Base-by-base conservation (phyloP, 2,113 vertebrate species). In the Dendrocopos noguchii region DNA sequence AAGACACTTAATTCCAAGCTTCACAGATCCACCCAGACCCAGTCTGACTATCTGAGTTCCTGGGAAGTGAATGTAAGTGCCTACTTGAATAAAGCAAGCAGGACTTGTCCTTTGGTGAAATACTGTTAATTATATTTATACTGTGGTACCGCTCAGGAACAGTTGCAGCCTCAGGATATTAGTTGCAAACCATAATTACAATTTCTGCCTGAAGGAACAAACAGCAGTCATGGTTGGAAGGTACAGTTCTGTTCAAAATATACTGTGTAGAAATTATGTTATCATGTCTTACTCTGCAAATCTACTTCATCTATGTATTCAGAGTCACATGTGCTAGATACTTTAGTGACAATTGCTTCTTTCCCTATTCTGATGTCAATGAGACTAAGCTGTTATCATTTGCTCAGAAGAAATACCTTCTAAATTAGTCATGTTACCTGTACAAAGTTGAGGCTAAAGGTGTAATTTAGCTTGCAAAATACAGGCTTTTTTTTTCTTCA, bases 141-240 rank as follows among this genome's bases (percentile, higher is more conserved):
- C 15, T 77, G 25, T 39, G 66, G 70, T 52, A 91, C 67, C n/a
- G 73, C 44, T 87, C 50, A 57, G 73, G 46, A 95, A 66, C 4
- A 4, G 66, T 6, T 84, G 66, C 73, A 60, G 68, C 85, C 84
- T 85, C 36, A 42, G 81, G 75, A 75, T 66, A 36, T 76, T 73
- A 55, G 71, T 31, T 89, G 66, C 19, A 77, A 93, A 57, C 55
- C 1, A 1, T 39, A 90, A 95, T 81, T 84, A 71, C 33, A 73
- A 63, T 75, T 90, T 88, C 20, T 93, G 70, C 83, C 77, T 70
- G 39, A 90, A 76, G 70, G 71, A 94, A 80, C 16, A 66, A 87
- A 63, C 31, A 93, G 63, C 39, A 82, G 27, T 47, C 52, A 76
- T 34, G 28, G n/a, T 17, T 70, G 34, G 46, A 89, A 95, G 34